phyloP scores from a whole-genome alignment of 2,797 vertebrate species.

The Parambassis ranga region DNA sequence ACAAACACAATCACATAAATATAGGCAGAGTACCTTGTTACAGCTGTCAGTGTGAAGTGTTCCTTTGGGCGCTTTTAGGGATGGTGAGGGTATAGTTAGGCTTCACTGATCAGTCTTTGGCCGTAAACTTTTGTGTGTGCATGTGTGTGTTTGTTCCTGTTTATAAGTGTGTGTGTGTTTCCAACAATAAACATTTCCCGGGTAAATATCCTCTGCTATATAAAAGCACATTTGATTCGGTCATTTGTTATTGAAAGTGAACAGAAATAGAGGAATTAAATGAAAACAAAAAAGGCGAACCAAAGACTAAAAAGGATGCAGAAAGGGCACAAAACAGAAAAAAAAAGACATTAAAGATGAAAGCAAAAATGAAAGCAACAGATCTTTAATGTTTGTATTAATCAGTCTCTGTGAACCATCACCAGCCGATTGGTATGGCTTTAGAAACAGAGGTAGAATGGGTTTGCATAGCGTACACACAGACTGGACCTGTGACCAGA shows the following conservation, averaged over 20 bases:
- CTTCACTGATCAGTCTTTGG: slow-evolving; percentile 61
- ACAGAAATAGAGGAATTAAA: slow-evolving; percentile 1
- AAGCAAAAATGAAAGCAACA: background rate
- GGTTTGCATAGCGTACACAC: background rate
- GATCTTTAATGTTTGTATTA: background rate
- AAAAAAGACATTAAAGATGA: background rate
- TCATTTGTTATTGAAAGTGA: slow-evolving; percentile 29
- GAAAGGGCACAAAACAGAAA: background rate
- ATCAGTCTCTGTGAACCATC: background rate
- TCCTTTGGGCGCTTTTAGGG: slow-evolving; percentile 59
- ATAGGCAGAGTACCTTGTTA: slow-evolving; percentile 67
- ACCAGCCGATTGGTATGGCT: background rate
- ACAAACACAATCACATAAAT: slow-evolving; percentile 55
- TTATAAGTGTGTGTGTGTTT: slow-evolving; percentile 42
- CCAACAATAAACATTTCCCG: slow-evolving; percentile 46
- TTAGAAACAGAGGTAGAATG: background rate
- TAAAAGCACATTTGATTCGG: slow-evolving; percentile 36
- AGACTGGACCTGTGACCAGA: background rate
- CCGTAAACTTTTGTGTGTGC: slow-evolving; percentile 48
- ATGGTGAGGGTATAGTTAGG: slow-evolving; percentile 61
- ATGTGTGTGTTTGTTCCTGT: slow-evolving; percentile 29
- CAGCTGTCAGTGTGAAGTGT: slow-evolving; percentile 64
- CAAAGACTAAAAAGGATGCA: background rate
- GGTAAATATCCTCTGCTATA: slow-evolving; percentile 43
- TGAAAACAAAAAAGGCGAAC: slow-evolving; percentile 7